Evolutionary conservation across 2,113 vertebrate genomes (phyloP).

Genomic region (Sus scrofa): T2T-Sscrofa CM000819.6:62628501-62629000

Average conservation of each 20-base stretch:
- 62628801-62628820: not conserved
- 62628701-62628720: not conserved
- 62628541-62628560: not conserved
- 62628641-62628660: not conserved
- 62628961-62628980: not conserved
- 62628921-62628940: not conserved
- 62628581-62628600: not conserved
- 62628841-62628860: not conserved
- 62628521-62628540: not conserved
- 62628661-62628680: too few relatives aligned
- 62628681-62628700: not conserved
- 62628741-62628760: not conserved
- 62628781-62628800: not conserved
- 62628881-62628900: not conserved
- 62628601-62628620: not conserved
- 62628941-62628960: not conserved
- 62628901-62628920: not conserved
- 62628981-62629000: not conserved
- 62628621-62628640: not conserved
- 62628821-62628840: not conserved
- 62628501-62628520: not conserved
- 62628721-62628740: not conserved
- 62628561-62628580: not conserved
- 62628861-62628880: not conserved
- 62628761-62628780: not conserved